Base-by-base conservation (phyloP, 2,888 invertebrate genomes). In the Nematopogon swammerdamellus region DNA sequence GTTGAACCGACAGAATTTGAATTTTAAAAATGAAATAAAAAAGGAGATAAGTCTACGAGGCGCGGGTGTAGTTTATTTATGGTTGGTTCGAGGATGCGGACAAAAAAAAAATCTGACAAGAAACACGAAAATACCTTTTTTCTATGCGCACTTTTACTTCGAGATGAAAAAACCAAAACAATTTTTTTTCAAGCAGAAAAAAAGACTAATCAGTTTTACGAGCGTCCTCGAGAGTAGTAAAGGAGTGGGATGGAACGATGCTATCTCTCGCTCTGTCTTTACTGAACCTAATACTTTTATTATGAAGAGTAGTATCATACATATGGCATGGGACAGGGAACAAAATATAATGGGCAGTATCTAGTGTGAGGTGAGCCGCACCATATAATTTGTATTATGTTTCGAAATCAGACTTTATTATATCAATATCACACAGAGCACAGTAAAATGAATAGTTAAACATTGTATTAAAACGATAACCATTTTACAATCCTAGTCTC, bases 111-210 rank as follows among this genome's bases (percentile, higher is more conserved):
- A 69, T 67, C 69, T 60, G 63, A 64, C 59, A 58, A 30, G 47
- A 48, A 45, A 25, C 25, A 16, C 11, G 44, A n/a, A n/a, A n/a
- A n/a, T n/a, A 47, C 54, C 53, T 54, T 51, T 68, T 69, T 65
- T 63, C 53, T 51, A 55, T 47, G 54, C 51, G 55, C 55, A 59
- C 59, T 57, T 60, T 60, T 19, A 59, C 58, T 62, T 62, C 58
- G 57, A 57, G 58, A 60, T 59, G 70, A 74, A 75, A 70, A 77
- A 74, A 76, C 65, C 73, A 72, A 73, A 77, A 77, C 75, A 76
- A 67, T 66, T 74, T 77, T 75, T n/a, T 71, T 73, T 70, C 73
- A 56, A 60, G 62, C 56, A 61, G 19, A 19, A 46, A 50, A n/a
- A 50, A 52, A 52, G 47, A 29, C 67, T 63, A 68, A 76, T 68